These are phyloP conservation scores for Myotis findleyi DNA, from an alignment of 2,797 vertebrate species.

Conservation along the genomic window DNA sequence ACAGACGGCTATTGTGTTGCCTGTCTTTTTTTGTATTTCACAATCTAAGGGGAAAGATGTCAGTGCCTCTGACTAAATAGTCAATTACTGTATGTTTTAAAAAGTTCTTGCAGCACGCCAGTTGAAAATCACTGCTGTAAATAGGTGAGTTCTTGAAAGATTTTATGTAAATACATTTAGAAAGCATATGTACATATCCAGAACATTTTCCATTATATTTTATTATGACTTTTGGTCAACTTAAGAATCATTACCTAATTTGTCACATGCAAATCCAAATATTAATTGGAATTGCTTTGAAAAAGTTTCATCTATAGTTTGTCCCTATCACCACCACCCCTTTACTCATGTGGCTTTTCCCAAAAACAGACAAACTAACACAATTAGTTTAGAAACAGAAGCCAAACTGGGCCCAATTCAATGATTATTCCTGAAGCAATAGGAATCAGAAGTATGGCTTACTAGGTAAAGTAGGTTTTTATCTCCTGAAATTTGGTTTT, in stretches of 20 bases:
- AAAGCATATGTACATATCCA: not conserved
- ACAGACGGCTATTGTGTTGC: not conserved
- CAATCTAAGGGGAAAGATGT: not conserved
- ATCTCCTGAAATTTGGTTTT: slow-evolving; percentile 5
- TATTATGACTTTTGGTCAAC: slow-evolving; percentile 11
- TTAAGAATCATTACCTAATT: slow-evolving; percentile 14
- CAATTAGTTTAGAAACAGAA: slow-evolving; percentile 55
- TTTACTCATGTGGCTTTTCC: not conserved
- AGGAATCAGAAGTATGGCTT: not conserved
- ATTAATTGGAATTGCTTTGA: not conserved
- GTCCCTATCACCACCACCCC: not conserved
- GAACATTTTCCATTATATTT: not conserved
- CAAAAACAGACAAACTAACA: slow-evolving; percentile 14
- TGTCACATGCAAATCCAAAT: not conserved
- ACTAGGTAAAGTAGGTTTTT: not conserved
- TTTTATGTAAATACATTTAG: not conserved
- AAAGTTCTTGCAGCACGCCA: not conserved
- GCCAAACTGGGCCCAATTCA: not conserved
- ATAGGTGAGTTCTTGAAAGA: not conserved
- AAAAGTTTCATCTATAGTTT: not conserved
- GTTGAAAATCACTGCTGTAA: not conserved
- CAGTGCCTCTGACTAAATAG: not conserved
- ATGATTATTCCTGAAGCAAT: not conserved
- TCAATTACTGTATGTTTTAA: not conserved
- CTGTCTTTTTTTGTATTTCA: not conserved